Conservation (phyloP, 2,888 invertebrate genomes). For the Cephus runcator region DNA sequence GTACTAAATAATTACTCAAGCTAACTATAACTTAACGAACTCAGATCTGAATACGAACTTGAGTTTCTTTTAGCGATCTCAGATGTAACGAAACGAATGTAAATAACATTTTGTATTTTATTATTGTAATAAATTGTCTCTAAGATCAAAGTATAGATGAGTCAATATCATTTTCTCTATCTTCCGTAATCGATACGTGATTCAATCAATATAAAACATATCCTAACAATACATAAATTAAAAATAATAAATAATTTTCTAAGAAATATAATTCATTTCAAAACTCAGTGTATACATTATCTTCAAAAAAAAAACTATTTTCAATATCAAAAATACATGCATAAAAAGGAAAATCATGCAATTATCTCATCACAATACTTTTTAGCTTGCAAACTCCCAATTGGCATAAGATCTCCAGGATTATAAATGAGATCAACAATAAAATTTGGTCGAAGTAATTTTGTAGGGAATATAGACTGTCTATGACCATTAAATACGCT, state of each 20-base stretch:
- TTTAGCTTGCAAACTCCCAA: slow-evolving; percentile 62
- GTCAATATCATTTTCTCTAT: not conserved
- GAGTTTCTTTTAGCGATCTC: slow-evolving; percentile 21
- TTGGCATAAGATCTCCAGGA: slow-evolving; percentile 66
- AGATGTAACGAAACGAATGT: slow-evolving; percentile 20
- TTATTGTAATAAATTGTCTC: not conserved
- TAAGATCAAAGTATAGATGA: not conserved
- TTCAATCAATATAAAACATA: not conserved
- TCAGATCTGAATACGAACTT: slow-evolving; percentile 6
- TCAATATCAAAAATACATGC: not conserved
- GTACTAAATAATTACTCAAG: not conserved
- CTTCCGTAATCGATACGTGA: not conserved
- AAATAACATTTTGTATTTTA: slow-evolving; percentile 29
- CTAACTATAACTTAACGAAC: slow-evolving; percentile 2
- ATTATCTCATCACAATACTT: slow-evolving; percentile 49
- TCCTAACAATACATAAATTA: not conserved
- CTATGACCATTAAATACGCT: not conserved
- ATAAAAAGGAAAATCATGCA: not conserved
- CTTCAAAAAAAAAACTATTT: not conserved
- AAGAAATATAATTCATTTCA: not conserved
- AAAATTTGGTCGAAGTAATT: slow-evolving; percentile 71
- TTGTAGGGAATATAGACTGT: slow-evolving; percentile 63
- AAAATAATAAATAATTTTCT: not conserved
- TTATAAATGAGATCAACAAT: slow-evolving; percentile 71
- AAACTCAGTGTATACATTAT: not conserved